These are phyloP conservation scores for Labeo calbasu DNA, from an alignment of 2,797 vertebrate genomes.

Conservation along the genomic window DNA sequence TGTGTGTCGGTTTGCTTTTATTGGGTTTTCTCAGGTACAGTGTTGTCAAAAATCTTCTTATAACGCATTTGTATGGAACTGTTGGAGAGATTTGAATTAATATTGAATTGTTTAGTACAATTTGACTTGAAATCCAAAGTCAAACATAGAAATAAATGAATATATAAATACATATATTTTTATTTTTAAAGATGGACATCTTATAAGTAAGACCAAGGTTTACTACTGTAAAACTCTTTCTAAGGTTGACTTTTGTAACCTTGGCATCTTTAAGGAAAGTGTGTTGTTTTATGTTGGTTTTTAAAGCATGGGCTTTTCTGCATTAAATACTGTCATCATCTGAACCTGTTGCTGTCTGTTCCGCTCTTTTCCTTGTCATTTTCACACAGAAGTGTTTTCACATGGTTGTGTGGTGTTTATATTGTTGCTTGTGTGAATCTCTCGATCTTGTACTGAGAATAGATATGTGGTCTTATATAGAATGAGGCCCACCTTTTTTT, in stretches of 20 bases:
- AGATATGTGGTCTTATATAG: constrained; percentile 28
- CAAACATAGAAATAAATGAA: constrained; percentile 27
- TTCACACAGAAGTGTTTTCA: constrained; percentile 44
- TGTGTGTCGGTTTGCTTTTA: constrained; percentile 63
- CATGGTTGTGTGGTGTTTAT: constrained; percentile 32
- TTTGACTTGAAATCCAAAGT: constrained; percentile 14
- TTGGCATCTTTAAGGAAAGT: constrained; percentile 58
- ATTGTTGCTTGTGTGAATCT: constrained; percentile 37
- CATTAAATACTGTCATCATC: constrained; percentile 68
- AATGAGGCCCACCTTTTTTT: constrained; percentile 25
- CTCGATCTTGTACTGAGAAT: constrained; percentile 11
- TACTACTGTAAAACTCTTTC: constrained; percentile 3
- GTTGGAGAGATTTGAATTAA: constrained; percentile 39
- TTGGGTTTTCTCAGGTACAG: constrained; percentile 68
- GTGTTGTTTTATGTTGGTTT: constrained; percentile 75
- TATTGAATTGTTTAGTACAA: constrained; percentile 31
- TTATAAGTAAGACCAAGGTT: constrained; percentile 40
- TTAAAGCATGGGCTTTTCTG: constrained; percentile 75
- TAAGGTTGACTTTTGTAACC: constrained; percentile 23
- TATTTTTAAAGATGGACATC: constrained; percentile 30
- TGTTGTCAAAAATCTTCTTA: constrained; percentile 60
- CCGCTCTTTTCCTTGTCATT: constrained; percentile 27
- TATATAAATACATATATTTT: constrained; percentile 28
- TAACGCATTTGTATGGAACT: constrained; percentile 56
- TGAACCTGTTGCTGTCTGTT: constrained; percentile 14